Evolutionary conservation across 2,888 invertebrate species (phyloP), one percentile per base, ranked within the genome.

Genomic region (Cyclophora albipunctata): DNA sequence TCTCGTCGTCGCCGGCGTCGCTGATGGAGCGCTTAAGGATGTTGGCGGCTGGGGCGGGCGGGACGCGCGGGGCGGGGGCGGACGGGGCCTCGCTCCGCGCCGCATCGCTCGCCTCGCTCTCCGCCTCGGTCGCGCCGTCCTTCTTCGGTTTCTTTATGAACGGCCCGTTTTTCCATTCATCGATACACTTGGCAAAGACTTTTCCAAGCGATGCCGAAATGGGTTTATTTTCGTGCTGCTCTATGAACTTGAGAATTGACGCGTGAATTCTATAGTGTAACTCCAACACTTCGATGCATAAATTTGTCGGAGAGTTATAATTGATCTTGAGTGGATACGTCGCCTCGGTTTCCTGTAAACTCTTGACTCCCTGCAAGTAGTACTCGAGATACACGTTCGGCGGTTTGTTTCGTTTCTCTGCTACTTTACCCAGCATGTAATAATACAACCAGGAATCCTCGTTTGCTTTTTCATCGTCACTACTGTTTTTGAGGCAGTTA

Each of bases 371-470:
- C 91, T 92, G 92, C 66, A 92, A 85, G 74, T 97, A 98, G 83
- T 95, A 94, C 59, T 93, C 91, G 45, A 98, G 85, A 78, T 93
- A 96, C 34, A 92, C 87, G 7, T 91, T 90, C 0, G 96, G 94
- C 51, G 93, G 91, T 58, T 93, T 92, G 59, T 93, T 93, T 53
- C 92, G 91, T 72, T 98, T 98, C 77, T 98, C 98, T 0, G 94
- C 92, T 48, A 98, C 94, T 91, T 98, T 98, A 0, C 97, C 98
- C n/a, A 98, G 86, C 95, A 98, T 97, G 72, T 98, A 98, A 76
- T 96, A 95, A 69, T 95, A 93, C 40, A 98, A 86, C 98, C 98
- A 98, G 51, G 94, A 91, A 71, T 98, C 98, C 71, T 97, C 97
- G 57, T 92, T 92, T 0, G 89, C 79, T 56, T 90, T 90, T 49